These are phyloP conservation scores for Heliangelus exortis DNA, from an alignment of 2,797 vertebrate genomes.

Conservation along the genomic window DNA sequence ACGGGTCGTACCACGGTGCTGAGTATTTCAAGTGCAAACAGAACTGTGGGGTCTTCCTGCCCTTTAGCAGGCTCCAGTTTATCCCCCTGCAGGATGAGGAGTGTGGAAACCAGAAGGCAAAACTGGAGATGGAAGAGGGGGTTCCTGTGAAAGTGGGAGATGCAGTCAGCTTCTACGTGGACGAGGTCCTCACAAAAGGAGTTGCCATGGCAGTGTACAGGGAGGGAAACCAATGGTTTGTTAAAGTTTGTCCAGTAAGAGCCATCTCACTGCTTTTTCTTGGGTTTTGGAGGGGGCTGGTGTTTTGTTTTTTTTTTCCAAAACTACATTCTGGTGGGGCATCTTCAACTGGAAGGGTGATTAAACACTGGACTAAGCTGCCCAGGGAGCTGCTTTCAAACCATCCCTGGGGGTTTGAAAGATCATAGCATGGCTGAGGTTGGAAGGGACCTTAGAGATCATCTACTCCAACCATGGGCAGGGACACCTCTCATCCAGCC, in stretches of 20 bases:
- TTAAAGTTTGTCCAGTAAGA: conserved; percentile 71
- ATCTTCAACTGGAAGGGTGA: too few species aligned
- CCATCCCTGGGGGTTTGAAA: too few species aligned
- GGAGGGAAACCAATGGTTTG: conserved; percentile 22
- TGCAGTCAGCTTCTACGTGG: conserved; percentile 77
- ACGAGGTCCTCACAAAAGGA: conserved; percentile 68
- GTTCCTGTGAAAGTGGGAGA: conserved; percentile 77
- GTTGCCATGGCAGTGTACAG: conserved; percentile 76
- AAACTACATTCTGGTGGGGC: rapidly evolving
- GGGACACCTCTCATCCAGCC: too few species aligned
- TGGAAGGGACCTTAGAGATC: too few species aligned
- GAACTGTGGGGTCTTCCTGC: conserved; percentile 79
- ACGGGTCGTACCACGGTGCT: neutral
- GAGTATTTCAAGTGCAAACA: conserved; percentile 73
- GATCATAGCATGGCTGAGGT: too few species aligned
- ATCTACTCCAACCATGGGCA: too few species aligned
- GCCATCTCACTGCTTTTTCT: neutral
- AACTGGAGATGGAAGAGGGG: neutral
- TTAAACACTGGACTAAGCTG: too few species aligned
- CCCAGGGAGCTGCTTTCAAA: too few species aligned
- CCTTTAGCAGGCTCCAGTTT: conserved; percentile 77
- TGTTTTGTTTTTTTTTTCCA: too few species aligned
- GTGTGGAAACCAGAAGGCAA: neutral
- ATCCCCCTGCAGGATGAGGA: neutral
- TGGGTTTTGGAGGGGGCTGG: neutral